Evolutionary conservation across 2,797 vertebrate species (phyloP).

Genomic region (Crocodylus rhombifer): DNA sequence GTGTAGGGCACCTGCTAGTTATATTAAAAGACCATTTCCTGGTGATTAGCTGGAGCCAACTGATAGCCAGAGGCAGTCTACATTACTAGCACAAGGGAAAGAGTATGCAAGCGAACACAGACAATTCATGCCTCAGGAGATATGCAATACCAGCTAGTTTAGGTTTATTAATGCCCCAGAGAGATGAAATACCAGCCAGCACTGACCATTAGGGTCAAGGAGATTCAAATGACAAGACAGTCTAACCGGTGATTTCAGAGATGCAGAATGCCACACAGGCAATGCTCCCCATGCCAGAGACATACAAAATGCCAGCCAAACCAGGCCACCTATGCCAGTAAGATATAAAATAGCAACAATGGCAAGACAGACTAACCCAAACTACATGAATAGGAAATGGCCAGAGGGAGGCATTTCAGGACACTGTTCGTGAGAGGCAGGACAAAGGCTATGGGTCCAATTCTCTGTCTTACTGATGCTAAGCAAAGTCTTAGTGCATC

Average conservation of each 20-base stretch:
- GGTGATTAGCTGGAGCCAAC: slow-evolving; percentile 43
- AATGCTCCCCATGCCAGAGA: not conserved
- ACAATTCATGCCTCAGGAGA: not conserved
- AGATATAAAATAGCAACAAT: not conserved
- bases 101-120: not conserved
- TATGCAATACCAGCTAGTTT: not conserved
- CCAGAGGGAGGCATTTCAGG: not conserved
- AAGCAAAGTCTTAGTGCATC: not conserved
- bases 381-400: not conserved
- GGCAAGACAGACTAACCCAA: not conserved
- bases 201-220: slow-evolving; percentile 41
- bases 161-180: not conserved
- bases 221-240: slow-evolving; percentile 30
- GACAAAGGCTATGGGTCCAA: too few relatives aligned
- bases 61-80: not conserved
- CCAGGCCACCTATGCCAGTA: not conserved
- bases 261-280: not conserved
- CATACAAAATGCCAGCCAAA: not conserved
- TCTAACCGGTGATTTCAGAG: not conserved
- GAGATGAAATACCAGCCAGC: slow-evolving; percentile 6
- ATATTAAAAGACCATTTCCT: slow-evolving; percentile 14
- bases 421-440: not conserved
- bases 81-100: not conserved
- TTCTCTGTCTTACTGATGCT: not conserved
- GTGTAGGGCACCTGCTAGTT: slow-evolving; percentile 23